A percentile compares a stretch with the other conserved stretches of the same genome.
Conservation (phyloP, 2,888 invertebrate genomes). For the Drosophila emarginata region DNA sequence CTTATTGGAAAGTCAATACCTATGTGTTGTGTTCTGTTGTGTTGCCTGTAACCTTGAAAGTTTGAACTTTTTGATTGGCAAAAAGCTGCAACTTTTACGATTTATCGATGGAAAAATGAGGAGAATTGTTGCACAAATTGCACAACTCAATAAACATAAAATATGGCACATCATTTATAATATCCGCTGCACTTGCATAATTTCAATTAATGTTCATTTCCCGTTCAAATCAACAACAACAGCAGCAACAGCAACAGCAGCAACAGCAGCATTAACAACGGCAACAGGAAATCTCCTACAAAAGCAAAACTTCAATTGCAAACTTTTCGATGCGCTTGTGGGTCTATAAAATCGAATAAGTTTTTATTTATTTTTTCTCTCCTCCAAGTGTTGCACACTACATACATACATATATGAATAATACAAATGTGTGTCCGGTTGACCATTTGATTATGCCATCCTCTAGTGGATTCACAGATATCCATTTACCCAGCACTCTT, state of each 20-base stretch:
- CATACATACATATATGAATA: too few relatives aligned
- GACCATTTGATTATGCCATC: too few relatives aligned
- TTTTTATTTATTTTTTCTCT: too few relatives aligned
- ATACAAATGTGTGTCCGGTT: not conserved
- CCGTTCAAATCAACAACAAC: slow-evolving; percentile 44
- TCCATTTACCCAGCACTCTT: not conserved
- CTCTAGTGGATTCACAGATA: not conserved
- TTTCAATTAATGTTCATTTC: slow-evolving; percentile 70
- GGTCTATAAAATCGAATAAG: not conserved
- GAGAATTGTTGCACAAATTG: slow-evolving; percentile 29
- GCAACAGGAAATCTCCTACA: slow-evolving; percentile 17
- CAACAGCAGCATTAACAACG: slow-evolving; percentile 11
- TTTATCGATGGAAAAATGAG: not conserved
- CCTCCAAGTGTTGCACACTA: not conserved
- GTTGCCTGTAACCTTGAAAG: slow-evolving; percentile 65
- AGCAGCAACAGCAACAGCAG: slow-evolving; percentile 29
- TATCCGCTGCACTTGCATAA: slow-evolving; percentile 69
- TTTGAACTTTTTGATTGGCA: slow-evolving; percentile 30
- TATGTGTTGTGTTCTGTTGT: not conserved
- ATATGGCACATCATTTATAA: slow-evolving; percentile 75
- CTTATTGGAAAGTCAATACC: slow-evolving; percentile 70
- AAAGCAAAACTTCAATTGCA: not conserved
- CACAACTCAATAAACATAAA: slow-evolving; percentile 42
- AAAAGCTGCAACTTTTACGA: slow-evolving; percentile 17
- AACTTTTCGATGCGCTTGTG: slow-evolving; percentile 17